Conservation (phyloP, 2,888 invertebrate species). For the Cephus spinipes region DNA sequence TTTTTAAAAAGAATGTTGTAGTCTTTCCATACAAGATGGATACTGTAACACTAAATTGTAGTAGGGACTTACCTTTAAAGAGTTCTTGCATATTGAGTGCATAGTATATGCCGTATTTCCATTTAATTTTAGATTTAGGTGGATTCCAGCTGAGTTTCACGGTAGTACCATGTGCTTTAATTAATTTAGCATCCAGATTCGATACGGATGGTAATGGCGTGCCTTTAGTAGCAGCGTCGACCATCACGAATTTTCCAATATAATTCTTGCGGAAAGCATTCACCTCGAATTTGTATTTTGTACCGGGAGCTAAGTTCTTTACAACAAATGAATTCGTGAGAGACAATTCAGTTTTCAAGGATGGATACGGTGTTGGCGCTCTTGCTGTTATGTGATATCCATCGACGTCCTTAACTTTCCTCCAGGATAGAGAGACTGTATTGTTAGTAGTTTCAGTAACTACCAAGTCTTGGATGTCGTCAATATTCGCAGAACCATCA, state of each 20-base stretch:
- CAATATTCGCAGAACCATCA: slow-evolving; percentile 75
- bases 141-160: slow-evolving; percentile 77
- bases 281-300: slow-evolving; percentile 73
- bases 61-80: slow-evolving; percentile 69
- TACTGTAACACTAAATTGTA: slow-evolving; percentile 17
- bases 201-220: slow-evolving; percentile 68
- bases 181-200: slow-evolving; percentile 68
- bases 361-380: slow-evolving; percentile 71
- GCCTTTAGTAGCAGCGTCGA: slow-evolving; percentile 69
- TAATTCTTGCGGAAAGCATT: slow-evolving; percentile 72
- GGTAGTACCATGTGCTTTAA: slow-evolving; percentile 71
- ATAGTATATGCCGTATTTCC: slow-evolving; percentile 81
- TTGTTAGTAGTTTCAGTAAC: slow-evolving; percentile 68
- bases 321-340: slow-evolving; percentile 63
- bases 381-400: slow-evolving; percentile 72
- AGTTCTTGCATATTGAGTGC: slow-evolving; percentile 72
- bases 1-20: slow-evolving; percentile 33
- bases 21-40: not conserved
- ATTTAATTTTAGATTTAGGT: slow-evolving; percentile 71
- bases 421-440: slow-evolving; percentile 74
- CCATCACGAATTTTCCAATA: slow-evolving; percentile 69
- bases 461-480: slow-evolving; percentile 71
- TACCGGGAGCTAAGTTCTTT: slow-evolving; percentile 65
- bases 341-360: slow-evolving; percentile 65
- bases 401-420: slow-evolving; percentile 70